Evolutionary conservation across 2,888 invertebrate species (phyloP).

Genomic region (Drosophila hamatofila): DNA sequence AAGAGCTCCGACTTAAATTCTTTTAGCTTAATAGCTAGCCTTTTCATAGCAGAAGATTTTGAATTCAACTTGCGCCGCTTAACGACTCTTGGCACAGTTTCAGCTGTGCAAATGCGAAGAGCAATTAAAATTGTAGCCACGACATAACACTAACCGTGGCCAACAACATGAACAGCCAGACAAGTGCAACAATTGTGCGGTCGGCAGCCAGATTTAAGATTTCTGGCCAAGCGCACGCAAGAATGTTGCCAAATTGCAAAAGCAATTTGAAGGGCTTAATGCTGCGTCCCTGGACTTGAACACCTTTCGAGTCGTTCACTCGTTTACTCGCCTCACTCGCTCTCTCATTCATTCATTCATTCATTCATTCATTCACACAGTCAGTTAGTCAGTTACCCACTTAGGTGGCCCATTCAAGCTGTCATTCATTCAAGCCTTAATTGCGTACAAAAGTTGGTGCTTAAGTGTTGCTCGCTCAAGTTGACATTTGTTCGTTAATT

Average conservation of each 20-base stretch:
- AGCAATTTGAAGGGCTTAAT: slow-evolving; percentile 26
- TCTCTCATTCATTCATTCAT: slow-evolving; percentile 20
- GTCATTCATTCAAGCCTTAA: slow-evolving; percentile 78
- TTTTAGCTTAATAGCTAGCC: background rate
- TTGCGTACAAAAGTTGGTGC: slow-evolving; percentile 78
- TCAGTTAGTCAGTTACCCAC: slow-evolving; percentile 52
- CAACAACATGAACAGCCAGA: slow-evolving; percentile 20
- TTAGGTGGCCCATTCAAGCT: slow-evolving; percentile 59
- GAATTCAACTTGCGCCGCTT: slow-evolving; percentile 8
- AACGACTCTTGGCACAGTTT: slow-evolving; percentile 23
- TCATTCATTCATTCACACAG: slow-evolving; percentile 10
- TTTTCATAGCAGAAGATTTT: background rate
- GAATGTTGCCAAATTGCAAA: slow-evolving; percentile 37
- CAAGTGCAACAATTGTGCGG: slow-evolving; percentile 63
- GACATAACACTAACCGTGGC: slow-evolving; percentile 11
- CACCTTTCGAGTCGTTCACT: slow-evolving; percentile 33
- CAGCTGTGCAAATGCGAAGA: slow-evolving; percentile 18
- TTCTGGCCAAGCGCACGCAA: slow-evolving; percentile 21
- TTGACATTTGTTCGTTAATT: slow-evolving; percentile 81
- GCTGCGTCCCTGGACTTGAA: slow-evolving; percentile 21
- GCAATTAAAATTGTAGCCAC: slow-evolving; percentile 36
- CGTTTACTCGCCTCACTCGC: slow-evolving; percentile 5
- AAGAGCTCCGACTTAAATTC: too few species aligned
- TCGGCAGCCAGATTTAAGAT: slow-evolving; percentile 39
- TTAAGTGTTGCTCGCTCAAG: slow-evolving; percentile 75